These are phyloP conservation scores for Biston betularia DNA, from an alignment of 2,888 invertebrate genomes.

Conservation along the genomic window DNA sequence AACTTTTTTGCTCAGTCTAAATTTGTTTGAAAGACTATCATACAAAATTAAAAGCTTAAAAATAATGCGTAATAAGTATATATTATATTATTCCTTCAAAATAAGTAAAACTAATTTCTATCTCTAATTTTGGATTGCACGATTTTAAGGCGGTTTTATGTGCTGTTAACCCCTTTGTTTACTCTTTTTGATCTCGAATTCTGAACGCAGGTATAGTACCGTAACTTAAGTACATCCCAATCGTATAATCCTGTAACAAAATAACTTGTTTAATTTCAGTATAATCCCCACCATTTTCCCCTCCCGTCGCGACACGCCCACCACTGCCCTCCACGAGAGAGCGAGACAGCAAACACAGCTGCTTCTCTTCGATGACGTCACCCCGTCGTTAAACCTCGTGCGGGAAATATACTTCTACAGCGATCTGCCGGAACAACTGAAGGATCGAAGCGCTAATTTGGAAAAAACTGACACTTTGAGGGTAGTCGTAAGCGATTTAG, in stretches of 20 bases:
- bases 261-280: slow-evolving; percentile 51
- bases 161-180: too few species aligned
- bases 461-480: slow-evolving; percentile 52
- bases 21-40: too few species aligned
- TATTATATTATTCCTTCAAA: too few species aligned
- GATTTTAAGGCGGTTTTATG: too few species aligned
- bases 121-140: too few species aligned
- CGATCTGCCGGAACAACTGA: slow-evolving; percentile 70
- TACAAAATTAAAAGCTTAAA: too few species aligned
- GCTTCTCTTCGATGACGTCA: slow-evolving; percentile 60
- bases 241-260: neutral
- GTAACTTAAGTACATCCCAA: too few species aligned
- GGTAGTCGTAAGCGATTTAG: slow-evolving; percentile 61
- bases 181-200: too few species aligned
- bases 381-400: slow-evolving; percentile 64
- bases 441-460: slow-evolving; percentile 32
- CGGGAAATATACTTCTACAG: slow-evolving; percentile 73
- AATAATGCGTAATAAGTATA: too few species aligned
- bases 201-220: too few species aligned
- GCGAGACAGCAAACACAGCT: slow-evolving; percentile 61
- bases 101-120: too few species aligned
- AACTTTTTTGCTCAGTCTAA: too few species aligned
- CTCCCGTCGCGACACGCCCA: slow-evolving; percentile 60
- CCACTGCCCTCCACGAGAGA: slow-evolving; percentile 61
- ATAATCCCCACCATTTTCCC: slow-evolving; percentile 69